Percentiles rank a stretch among this genome's conserved stretches.
These are phyloP conservation scores for Carpatolechia fugitivella DNA, from an alignment of 2,888 invertebrate species.

Conservation along the genomic window DNA sequence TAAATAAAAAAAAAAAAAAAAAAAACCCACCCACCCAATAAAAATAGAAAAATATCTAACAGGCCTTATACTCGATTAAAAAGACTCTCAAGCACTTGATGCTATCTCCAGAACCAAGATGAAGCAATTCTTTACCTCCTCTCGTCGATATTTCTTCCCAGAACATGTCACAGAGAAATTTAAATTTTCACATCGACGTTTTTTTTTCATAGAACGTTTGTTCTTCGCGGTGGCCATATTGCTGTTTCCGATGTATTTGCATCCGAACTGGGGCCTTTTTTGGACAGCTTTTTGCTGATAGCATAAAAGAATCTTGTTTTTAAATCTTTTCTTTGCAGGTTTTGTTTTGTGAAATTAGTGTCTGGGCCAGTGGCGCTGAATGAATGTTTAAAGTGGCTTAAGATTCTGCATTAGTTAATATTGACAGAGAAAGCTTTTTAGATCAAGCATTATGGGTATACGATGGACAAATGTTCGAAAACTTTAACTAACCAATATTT, in stretches of 20 bases:
- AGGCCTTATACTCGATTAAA: no score
- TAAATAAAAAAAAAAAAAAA: no score
- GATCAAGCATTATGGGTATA: no score
- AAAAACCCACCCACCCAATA: no score
- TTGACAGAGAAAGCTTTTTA: no score
- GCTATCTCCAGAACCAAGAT: neutral
- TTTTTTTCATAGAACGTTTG: constrained; percentile 27
- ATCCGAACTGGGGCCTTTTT: constrained; percentile 58
- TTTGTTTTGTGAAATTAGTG: constrained; percentile 45
- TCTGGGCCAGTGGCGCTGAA: constrained; percentile 28
- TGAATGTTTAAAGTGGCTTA: neutral
- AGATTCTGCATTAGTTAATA: no score
- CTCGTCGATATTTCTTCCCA: constrained; percentile 58
- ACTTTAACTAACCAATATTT: no score
- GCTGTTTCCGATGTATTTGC: constrained; percentile 65
- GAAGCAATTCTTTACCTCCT: neutral
- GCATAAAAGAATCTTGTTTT: constrained; percentile 59
- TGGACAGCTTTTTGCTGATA: constrained; percentile 60
- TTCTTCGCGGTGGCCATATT: constrained; percentile 64
- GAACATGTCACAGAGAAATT: constrained; percentile 47
- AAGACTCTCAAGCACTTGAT: neutral
- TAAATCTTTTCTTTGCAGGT: constrained; percentile 48
- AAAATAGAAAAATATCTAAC: no score
- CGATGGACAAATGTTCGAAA: no score
- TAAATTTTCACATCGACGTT: constrained; percentile 53